Base-by-base conservation (phyloP, 2,797 vertebrate genomes). In the Chiloscyllium punctatum region DNA sequence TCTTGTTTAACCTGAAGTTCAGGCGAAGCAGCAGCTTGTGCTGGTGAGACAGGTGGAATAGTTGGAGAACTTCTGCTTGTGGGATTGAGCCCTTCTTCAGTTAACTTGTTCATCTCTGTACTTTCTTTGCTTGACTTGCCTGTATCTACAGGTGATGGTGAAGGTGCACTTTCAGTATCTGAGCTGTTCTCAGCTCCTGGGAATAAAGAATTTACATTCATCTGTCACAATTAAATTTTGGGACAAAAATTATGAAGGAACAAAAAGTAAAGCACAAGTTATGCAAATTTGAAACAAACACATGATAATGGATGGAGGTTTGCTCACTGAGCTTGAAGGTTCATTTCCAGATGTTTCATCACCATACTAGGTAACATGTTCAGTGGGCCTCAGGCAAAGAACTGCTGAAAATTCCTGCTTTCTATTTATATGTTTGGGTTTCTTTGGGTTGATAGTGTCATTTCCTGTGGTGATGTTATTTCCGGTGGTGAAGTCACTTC, bases 141-240 rank as follows among this genome's bases (percentile, higher is more conserved):
- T 82, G 98, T 97, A 96, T 99, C 99, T n/a, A 97, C 97, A 96
- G 99, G 98, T 96, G 98, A 98, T 96, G 99, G 99, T 96, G 99
- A 99, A 27, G 99, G 98, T 96, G 99, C 99, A 94, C 99, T 99
- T 97, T 99, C 99, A 94, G 99, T 99, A 97, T 99, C 99, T 69
- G 99, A 99, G 98, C 99, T 99, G 97, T 99, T 99, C 96, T 99
- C 99, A 94, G 98, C 99, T 97, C 98, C 99, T 99, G 96, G 95
- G 88, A 94, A 95, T 53, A 74, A 77, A 95, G 5, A 74, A 77
- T 57, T 77, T 27, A 53, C 48, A 95, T 53, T 95, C 11, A 57
- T 51, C 23, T 33, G 11, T 51, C 37, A 72, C 37, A 51, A 62
- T 68, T n/a, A n/a, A 66, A 66, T 42, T 37, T 5, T 27, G 9